Percentiles rank a stretch among this genome's conserved stretches.
Conservation (phyloP, 2,888 invertebrate genomes). For the Branchellion lobata region DNA sequence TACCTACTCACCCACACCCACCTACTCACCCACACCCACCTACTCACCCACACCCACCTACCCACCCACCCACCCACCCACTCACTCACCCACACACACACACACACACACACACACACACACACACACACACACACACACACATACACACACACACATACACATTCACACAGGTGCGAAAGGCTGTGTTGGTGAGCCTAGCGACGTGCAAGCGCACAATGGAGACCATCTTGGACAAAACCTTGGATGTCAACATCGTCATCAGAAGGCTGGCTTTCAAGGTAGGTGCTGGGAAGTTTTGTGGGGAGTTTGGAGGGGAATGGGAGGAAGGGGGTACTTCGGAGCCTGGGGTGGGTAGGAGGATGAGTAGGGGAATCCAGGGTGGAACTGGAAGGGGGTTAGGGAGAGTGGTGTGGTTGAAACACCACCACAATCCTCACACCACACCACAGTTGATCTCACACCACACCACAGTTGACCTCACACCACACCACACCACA, state of each 20-base stretch:
- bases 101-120: conserved; percentile 21
- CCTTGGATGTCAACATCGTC: conserved; percentile 75
- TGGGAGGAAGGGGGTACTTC: neutral
- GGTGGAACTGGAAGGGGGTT: neutral
- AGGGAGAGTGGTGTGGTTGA: too few relatives aligned
- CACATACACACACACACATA: conserved; percentile 63
- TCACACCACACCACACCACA: too few relatives aligned
- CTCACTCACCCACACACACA: conserved; percentile 18
- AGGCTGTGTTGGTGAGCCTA: conserved; percentile 73
- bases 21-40: conserved; percentile 27
- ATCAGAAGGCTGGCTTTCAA: conserved; percentile 70
- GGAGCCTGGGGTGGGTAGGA: neutral
- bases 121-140: neutral
- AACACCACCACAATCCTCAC: too few relatives aligned
- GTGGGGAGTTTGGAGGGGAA: neutral
- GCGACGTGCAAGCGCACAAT: conserved; percentile 74
- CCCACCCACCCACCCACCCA: conserved; percentile 23
- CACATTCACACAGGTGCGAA: conserved; percentile 73
- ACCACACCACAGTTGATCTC: too few relatives aligned
- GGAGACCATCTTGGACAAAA: conserved; percentile 71
- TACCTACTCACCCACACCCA: conserved; percentile 36
- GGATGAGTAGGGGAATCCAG: neutral
- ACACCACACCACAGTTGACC: too few relatives aligned
- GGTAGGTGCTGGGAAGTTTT: neutral
- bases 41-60: conserved; percentile 32